Evolutionary conservation across 2,888 invertebrate genomes (phyloP).

Genomic region (Calameuta filiformis): DNA sequence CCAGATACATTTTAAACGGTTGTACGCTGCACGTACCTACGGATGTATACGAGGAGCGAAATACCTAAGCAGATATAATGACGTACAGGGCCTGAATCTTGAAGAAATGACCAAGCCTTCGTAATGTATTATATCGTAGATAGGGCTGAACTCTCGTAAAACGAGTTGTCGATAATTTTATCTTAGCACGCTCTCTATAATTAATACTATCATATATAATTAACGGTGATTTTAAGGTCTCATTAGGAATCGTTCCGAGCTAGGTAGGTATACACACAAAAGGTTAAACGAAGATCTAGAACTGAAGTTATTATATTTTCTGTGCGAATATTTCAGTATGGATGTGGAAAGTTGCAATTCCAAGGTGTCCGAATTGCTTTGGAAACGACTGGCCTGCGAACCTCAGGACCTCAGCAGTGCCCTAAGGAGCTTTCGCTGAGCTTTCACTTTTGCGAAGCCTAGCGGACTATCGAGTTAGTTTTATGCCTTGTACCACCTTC

Average conservation of each 20-base stretch:
- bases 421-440: conserved; percentile 38
- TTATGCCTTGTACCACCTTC: conserved; percentile 28
- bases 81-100: too few species aligned
- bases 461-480: conserved; percentile 29
- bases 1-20: too few species aligned
- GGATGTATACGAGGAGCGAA: too few species aligned
- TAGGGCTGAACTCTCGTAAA: too few species aligned
- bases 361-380: conserved; percentile 7
- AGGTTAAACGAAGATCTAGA: neutral
- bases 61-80: too few species aligned
- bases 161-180: neutral
- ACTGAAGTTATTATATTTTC: conserved; percentile 1
- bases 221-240: neutral
- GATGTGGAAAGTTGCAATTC: conserved; percentile 18
- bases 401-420: conserved; percentile 11
- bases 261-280: neutral
- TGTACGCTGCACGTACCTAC: too few species aligned
- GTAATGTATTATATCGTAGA: too few species aligned
- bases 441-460: conserved; percentile 39
- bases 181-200: neutral
- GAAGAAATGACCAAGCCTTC: too few species aligned
- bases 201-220: neutral
- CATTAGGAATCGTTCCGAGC: neutral
- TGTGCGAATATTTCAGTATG: conserved; percentile 20
- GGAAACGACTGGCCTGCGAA: conserved; percentile 1